phyloP scores from a whole-genome alignment of 1,140 invertebrate genomes.

The Ceratoteleas bidentatus region DNA sequence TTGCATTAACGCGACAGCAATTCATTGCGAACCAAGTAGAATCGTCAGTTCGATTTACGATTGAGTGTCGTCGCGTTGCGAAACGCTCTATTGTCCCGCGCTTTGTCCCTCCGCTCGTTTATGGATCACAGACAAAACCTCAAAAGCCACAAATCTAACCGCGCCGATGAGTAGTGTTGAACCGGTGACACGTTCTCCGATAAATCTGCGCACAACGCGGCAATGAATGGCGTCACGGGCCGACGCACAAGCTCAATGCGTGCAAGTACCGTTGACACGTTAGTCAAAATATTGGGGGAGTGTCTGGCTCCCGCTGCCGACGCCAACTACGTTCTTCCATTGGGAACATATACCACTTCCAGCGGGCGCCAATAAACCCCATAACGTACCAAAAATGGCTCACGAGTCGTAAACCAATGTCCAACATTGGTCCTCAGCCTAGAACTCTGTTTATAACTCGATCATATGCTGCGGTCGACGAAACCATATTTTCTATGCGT shows the following conservation, averaged over 20 bases:
- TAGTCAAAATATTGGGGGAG: constrained; percentile 73
- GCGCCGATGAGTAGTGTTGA: constrained; percentile 65
- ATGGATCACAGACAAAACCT: constrained; percentile 69
- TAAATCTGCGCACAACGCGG: constrained; percentile 66
- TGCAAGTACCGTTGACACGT: constrained; percentile 64
- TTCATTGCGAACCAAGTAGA: constrained; percentile 37
- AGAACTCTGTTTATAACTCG: too few relatives aligned
- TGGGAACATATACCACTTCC: constrained; percentile 29
- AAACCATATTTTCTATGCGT: too few relatives aligned
- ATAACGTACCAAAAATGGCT: too few relatives aligned
- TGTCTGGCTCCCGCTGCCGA: constrained; percentile 49
- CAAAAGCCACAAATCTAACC: constrained; percentile 71
- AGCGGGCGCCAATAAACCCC: constrained; percentile 16
- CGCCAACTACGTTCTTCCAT: constrained; percentile 43
- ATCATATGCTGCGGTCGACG: too few relatives aligned
- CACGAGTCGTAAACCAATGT: too few relatives aligned
- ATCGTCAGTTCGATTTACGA: constrained; percentile 60
- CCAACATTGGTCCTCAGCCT: too few relatives aligned
- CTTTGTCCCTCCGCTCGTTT: constrained; percentile 62
- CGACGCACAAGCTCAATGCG: constrained; percentile 68
- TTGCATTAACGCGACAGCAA: constrained; percentile 52
- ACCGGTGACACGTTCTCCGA: constrained; percentile 68
- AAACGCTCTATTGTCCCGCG: constrained; percentile 58
- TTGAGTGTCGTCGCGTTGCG: constrained; percentile 58
- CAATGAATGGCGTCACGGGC: constrained; percentile 68